These are phyloP conservation scores for Trichogramma pretiosum DNA, from an alignment of 1,140 invertebrate genomes.

Conservation along the genomic window DNA sequence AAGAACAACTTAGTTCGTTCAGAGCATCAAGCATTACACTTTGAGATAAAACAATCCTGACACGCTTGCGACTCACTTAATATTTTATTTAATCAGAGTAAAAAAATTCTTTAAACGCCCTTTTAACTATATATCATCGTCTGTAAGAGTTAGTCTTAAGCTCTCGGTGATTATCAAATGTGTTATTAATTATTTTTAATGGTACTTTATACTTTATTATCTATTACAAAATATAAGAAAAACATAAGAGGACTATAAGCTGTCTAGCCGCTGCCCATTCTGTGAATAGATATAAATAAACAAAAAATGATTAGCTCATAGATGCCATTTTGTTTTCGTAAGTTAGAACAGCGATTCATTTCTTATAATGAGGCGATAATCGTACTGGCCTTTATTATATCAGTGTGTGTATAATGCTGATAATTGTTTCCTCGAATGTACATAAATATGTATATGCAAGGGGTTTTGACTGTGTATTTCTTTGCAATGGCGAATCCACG, in stretches of 20 bases:
- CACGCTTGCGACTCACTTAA: too few relatives aligned
- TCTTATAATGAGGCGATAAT: constrained; percentile 10
- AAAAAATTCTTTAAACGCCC: too few relatives aligned
- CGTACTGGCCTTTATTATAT: constrained; percentile 8
- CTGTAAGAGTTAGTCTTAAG: constrained; percentile 49
- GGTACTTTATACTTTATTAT: constrained; percentile 24
- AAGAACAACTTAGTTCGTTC: too few relatives aligned
- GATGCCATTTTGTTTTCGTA: constrained; percentile 21
- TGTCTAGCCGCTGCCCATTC: constrained; percentile 38
- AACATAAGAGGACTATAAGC: constrained; percentile 27
- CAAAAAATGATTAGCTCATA: too few relatives aligned
- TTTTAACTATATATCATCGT: too few relatives aligned
- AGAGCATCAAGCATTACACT: too few relatives aligned
- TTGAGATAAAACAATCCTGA: too few relatives aligned
- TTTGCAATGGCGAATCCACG: too few relatives aligned
- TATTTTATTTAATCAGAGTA: too few relatives aligned
- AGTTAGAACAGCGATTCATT: too few relatives aligned
- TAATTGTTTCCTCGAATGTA: too few relatives aligned
- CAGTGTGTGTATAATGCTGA: too few relatives aligned
- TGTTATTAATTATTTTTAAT: constrained; percentile 34
- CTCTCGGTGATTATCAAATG: constrained; percentile 49
- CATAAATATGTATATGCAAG: neutral
- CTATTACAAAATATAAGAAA: constrained; percentile 13
- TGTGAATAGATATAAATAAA: constrained; percentile 18
- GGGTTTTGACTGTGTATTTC: neutral